A percentile compares a stretch with the other conserved stretches of the same genome.
These are phyloP conservation scores for Lochmaea crataegi DNA, from an alignment of 2,888 invertebrate genomes.

Conservation along the genomic window DNA sequence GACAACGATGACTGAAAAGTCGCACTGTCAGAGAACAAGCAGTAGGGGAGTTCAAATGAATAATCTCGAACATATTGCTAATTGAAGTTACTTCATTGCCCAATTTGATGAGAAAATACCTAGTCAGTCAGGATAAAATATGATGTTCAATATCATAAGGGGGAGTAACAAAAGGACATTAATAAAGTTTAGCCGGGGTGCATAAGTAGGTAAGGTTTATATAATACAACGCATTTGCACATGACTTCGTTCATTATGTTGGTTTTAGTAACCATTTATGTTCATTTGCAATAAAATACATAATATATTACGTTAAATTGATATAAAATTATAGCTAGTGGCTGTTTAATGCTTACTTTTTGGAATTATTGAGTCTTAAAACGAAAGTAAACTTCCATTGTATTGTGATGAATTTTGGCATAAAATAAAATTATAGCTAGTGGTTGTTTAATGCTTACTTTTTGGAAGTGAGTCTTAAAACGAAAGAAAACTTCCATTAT, in stretches of 20 bases:
- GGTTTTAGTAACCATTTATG: slow-evolving; percentile 16
- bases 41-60: slow-evolving; percentile 53
- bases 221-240: slow-evolving; percentile 19
- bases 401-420: too few relatives aligned
- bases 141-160: slow-evolving; percentile 43
- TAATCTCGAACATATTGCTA: slow-evolving; percentile 64
- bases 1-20: slow-evolving; percentile 22
- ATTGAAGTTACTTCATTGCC: slow-evolving; percentile 59
- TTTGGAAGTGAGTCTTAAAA: too few relatives aligned
- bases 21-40: slow-evolving; percentile 24
- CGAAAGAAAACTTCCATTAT: too few relatives aligned
- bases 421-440: too few relatives aligned
- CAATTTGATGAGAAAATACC: slow-evolving; percentile 56
- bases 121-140: slow-evolving; percentile 48
- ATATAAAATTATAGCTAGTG: background rate
- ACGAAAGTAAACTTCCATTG: too few relatives aligned
- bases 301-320: background rate
- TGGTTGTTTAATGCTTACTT: too few relatives aligned
- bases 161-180: slow-evolving; percentile 55
- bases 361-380: too few relatives aligned
- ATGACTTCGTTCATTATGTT: slow-evolving; percentile 16
- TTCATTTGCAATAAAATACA: background rate
- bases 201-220: slow-evolving; percentile 49
- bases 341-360: too few relatives aligned
- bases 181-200: slow-evolving; percentile 57